Conservation (phyloP, 2,113 vertebrate genomes). For the Heloderma charlesbogerti region DNA sequence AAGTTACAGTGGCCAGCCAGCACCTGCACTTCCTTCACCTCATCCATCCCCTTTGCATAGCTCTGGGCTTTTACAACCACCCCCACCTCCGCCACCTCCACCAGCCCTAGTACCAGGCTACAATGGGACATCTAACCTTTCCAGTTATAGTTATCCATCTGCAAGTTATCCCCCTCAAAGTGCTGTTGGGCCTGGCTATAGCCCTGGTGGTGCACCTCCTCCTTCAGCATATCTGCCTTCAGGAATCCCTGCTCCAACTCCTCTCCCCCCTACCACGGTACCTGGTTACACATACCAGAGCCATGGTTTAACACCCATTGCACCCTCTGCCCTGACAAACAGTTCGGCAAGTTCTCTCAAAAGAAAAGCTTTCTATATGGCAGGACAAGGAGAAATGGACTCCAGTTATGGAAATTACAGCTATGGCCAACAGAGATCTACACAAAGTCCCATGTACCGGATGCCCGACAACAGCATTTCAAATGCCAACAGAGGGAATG, state of each 20-base stretch:
- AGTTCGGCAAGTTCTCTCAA: conserved; percentile 96
- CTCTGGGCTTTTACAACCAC: conserved; percentile 93
- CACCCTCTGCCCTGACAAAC: conserved; percentile 92
- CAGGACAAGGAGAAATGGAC: conserved; percentile 97
- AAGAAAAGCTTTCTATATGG: conserved; percentile 99
- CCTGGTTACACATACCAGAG: conserved; percentile 96
- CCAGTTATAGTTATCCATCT: conserved; percentile 94
- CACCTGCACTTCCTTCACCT: conserved; percentile 92
- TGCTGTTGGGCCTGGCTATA: conserved; percentile 92
- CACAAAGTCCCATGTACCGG: conserved; percentile 98
- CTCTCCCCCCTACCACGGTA: conserved; percentile 92
- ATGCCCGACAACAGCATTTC: conserved; percentile 93
- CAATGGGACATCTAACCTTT: conserved; percentile 94
- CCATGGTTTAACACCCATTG: conserved; percentile 91
- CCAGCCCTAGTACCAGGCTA: conserved; percentile 94
- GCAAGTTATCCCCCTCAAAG: conserved; percentile 95
- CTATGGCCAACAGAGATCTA: conserved; percentile 97
- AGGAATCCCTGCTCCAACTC: conserved; percentile 95
- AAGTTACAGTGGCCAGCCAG: conserved; percentile 92
- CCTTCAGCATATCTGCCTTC: conserved; percentile 96
- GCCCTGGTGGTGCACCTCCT: conserved; percentile 91
- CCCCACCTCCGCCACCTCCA: conserved; percentile 86
- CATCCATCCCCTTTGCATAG: conserved; percentile 97
- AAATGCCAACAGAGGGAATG: conserved; percentile 92
- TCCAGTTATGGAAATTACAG: conserved; percentile 95